Base-by-base conservation (phyloP, 1,140 invertebrate species). In the Bombus waltoni region DNA sequence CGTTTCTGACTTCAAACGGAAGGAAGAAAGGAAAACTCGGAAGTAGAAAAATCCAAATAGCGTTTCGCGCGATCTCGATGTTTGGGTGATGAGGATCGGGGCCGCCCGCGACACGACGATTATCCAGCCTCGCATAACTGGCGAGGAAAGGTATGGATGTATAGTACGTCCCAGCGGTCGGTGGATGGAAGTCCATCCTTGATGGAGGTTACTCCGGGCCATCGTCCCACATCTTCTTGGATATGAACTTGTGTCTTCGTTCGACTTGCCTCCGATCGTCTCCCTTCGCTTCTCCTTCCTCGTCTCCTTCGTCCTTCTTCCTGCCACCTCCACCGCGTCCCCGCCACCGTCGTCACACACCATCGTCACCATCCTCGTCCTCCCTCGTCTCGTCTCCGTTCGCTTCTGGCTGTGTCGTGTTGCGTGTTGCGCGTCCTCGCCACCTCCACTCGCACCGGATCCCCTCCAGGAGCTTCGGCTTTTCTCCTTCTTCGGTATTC, bases 201-300 rank as follows among this genome's bases (percentile, higher is more conserved):
- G 94, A 94, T 95, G 94, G 94, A 95, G 95, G 94, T 95, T 95
- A 95, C 93, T 95, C 75, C 88, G 79, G 95, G 94, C 83, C 94
- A 94, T 95, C 94, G 94, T 95, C 93, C 95, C 92, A 95, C 94
- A 95, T 95, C 93, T 94, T 87, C 90, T 90, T 93, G 87, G 91
- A 94, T 93, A 93, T 93, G 93, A 94, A 94, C 93, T 94, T 94
- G 93, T 88, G 91, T 94, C 94, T 94, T 94, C 93, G 91, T 94
- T 94, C 89, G 90, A 89, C 88, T 90, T 87, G 90, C 78, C 66
- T 68, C 66, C 86, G 87, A 76, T 89, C 80, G 79, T 89, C 88
- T 88, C 87, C 89, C 88, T 86, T 88, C 74, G 70, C 78, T 85
- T 86, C 87, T 88, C 91, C 78, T 89, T 87, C 88, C 90, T 87